A percentile compares a stretch with the other conserved stretches of the same genome.
Conservation (phyloP, 2,797 vertebrate species). For the Tachyglossus aculeatus region DNA sequence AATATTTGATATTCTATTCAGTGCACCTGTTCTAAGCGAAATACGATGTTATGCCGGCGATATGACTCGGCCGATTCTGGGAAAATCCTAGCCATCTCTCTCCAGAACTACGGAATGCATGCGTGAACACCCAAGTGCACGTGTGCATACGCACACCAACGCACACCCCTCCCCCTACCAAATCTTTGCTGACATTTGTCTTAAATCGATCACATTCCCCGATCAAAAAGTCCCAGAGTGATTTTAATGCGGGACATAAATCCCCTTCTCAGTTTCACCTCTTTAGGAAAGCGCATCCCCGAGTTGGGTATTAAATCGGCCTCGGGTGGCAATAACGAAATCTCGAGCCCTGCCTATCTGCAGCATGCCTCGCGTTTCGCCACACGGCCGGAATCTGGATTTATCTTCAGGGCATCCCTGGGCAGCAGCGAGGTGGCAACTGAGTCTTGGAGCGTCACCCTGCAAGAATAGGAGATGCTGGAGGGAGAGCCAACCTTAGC, state of each 20-base stretch:
- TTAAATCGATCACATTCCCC: conserved; percentile 26
- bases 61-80: background rate
- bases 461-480: too few relatives aligned
- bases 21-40: conserved; percentile 51
- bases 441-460: too few relatives aligned
- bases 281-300: background rate
- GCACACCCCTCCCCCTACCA: too few relatives aligned
- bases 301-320: background rate
- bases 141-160: too few relatives aligned
- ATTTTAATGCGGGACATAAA: conserved; percentile 48
- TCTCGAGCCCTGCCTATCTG: conserved; percentile 14
- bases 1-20: background rate
- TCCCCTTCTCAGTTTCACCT: conserved; percentile 45
- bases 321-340: conserved; percentile 9
- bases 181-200: conserved; percentile 12
- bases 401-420: conserved; percentile 14
- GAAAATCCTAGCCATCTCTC: background rate
- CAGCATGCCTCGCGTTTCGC: conserved; percentile 28
- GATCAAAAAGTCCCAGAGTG: conserved; percentile 40
- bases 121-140: too few relatives aligned
- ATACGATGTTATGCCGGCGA: conserved; percentile 4
- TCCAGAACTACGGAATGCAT: background rate
- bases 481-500: too few relatives aligned
- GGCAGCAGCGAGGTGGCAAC: too few relatives aligned
- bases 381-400: conserved; percentile 35